Conservation (phyloP, 2,113 vertebrate species). For the Synodontis membranacea region DNA sequence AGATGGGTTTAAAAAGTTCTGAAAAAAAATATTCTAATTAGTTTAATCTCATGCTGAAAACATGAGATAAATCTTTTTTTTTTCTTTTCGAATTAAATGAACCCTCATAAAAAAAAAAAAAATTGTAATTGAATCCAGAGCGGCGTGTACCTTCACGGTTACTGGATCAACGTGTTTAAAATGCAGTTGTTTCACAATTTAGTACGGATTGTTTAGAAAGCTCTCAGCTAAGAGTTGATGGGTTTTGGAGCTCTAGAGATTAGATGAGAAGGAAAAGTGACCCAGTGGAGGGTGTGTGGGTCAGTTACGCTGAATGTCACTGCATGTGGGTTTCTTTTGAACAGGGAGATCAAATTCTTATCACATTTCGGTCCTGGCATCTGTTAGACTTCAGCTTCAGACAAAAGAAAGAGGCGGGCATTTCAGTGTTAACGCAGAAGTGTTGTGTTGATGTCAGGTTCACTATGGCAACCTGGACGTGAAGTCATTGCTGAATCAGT, state of each 20-base stretch:
- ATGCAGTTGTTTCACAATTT: background rate
- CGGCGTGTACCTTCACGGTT: background rate
- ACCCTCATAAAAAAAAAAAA: background rate
- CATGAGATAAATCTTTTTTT: background rate
- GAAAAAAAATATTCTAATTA: background rate
- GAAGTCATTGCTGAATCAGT: background rate
- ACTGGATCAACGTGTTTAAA: background rate
- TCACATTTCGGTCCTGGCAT: slow-evolving; percentile 5
- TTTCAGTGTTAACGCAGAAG: slow-evolving; percentile 26
- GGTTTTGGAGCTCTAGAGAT: background rate
- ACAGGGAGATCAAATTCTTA: background rate
- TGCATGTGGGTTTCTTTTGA: background rate
- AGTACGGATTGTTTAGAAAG: background rate
- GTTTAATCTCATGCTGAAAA: background rate
- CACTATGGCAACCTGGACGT: slow-evolving; percentile 62
- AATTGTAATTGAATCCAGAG: background rate
- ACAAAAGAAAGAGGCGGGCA: slow-evolving; percentile 14
- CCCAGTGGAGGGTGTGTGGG: background rate
- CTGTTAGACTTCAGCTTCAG: slow-evolving; percentile 13
- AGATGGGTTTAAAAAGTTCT: background rate
- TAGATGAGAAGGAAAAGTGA: background rate
- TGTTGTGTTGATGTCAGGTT: slow-evolving; percentile 62
- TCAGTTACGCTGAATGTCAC: background rate
- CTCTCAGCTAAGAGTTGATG: background rate
- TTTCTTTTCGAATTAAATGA: background rate